Conservation (phyloP, 2,797 vertebrate species). For the Coreius guichenoti region DNA sequence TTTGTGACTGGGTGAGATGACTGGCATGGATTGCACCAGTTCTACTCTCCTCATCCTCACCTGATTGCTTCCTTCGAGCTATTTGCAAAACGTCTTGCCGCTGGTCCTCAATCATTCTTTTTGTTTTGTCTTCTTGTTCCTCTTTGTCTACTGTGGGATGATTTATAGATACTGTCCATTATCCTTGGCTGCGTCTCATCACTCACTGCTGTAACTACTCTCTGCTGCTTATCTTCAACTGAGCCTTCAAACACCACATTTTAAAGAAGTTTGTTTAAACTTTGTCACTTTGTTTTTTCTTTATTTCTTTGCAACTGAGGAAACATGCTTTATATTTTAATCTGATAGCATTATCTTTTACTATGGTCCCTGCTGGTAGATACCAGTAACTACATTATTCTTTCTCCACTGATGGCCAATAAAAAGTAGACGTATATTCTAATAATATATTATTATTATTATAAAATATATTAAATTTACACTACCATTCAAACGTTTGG, state of each 20-base stretch:
- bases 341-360: background rate
- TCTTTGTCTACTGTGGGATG: constrained; percentile 37
- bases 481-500: too few species aligned
- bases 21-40: constrained; percentile 32
- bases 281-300: background rate
- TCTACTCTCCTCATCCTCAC: constrained; percentile 25
- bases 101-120: constrained; percentile 45
- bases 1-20: constrained; percentile 37
- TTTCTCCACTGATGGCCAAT: background rate
- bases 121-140: constrained; percentile 48
- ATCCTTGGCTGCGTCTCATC: constrained; percentile 27
- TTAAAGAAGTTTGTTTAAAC: constrained; percentile 30
- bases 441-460: background rate
- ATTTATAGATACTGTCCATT: constrained; percentile 47
- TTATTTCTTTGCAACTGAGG: background rate
- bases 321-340: background rate
- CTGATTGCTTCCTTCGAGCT: constrained; percentile 45
- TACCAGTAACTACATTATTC: background rate
- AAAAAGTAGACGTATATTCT: background rate
- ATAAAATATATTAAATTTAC: too few species aligned
- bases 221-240: constrained; percentile 15
- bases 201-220: constrained; percentile 32
- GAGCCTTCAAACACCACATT: constrained; percentile 1
- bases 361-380: background rate
- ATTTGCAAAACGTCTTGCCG: constrained; percentile 37